Base-by-base conservation (phyloP, 1,140 invertebrate genomes). In the Camponotus vicinus region DNA sequence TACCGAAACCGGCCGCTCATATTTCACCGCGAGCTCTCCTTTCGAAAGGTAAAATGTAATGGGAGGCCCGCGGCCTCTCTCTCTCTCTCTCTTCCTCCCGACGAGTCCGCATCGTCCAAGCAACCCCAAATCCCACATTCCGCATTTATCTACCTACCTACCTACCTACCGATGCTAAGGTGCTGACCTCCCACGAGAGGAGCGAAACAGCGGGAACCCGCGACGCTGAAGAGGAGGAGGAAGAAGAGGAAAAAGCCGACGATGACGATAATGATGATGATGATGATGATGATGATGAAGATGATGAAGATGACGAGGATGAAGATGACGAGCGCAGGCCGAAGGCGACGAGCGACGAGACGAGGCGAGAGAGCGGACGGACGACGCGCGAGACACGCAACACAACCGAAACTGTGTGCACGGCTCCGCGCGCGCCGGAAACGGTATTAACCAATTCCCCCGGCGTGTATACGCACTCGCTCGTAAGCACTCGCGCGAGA, bases 181-280 rank as follows among this genome's bases (percentile, higher is more conserved):
- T 90, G 89, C 89, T 90, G 89, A 90, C 89, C 89, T 90, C 89
- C 89, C 86, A 63, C 82, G 89, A 88, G 89, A 90, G 82, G 87
- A 90, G 70, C 59, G 64, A 66, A 78, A 78, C 61, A 67, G 82
- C 59, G 42, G 45, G 55, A 78, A 85, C 34, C 67, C 59, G 73
- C 34, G 63, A 66, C 49, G 64, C 52, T 32, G 49, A 64, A 61
- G 61, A 55, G 27, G 13, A 82, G 77, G 67, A 67, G n/a, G 64
- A 76, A 64, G 69, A 80, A 21, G 40, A 69, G 61, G 45, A 64
- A 59, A 66, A 40, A 18, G 15, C 7, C 6, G 8, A 42, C 9
- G 8, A 42, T 42, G 42, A 42, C 9, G 11, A 61, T 34, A 8
- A 69, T 13, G 66, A 27, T 45, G 21, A 52, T 15, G 52, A 55